phyloP scores from a whole-genome alignment of 92 coral and sea anemone genomes.

The Zoanthus sansibaricus region DNA sequence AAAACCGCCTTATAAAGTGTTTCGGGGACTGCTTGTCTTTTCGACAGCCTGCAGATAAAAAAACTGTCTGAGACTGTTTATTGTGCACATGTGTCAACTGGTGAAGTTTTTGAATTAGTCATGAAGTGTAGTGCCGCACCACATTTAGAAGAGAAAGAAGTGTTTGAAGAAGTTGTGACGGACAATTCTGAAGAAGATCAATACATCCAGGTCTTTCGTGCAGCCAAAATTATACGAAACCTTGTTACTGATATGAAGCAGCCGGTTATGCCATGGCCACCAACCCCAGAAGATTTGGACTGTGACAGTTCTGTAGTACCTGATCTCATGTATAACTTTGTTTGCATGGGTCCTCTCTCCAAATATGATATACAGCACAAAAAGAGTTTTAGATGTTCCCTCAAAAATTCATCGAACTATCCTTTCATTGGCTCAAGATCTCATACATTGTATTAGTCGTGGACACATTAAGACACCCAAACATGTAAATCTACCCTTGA shows the following conservation, averaged over 20 bases:
- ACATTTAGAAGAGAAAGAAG: conserved; percentile 51
- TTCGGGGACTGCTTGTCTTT: conserved; percentile 60
- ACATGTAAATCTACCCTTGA: conserved; percentile 68
- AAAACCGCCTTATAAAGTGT: conserved; percentile 56
- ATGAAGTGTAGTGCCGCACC: conserved; percentile 20
- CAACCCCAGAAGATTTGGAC: conserved; percentile 61
- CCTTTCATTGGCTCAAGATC: conserved; percentile 71
- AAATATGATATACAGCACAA: conserved; percentile 37
- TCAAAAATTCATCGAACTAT: conserved; percentile 56
- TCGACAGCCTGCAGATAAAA: conserved; percentile 53
- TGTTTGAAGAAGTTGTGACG: conserved; percentile 25
- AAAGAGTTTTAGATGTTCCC: conserved; percentile 54
- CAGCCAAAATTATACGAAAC: conserved; percentile 61
- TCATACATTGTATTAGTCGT: conserved; percentile 65
- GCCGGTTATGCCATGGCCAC: conserved; percentile 70
- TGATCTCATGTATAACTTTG: conserved; percentile 67
- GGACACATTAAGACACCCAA: conserved; percentile 72
- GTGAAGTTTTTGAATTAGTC: conserved; percentile 59
- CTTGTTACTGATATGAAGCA: conserved; percentile 59
- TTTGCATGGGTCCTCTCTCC: conserved; percentile 69
- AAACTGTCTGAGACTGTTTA: conserved; percentile 62
- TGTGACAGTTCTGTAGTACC: conserved; percentile 61
- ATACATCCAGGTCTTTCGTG: conserved; percentile 63
- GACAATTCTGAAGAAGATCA: conserved; percentile 32
- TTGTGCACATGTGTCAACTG: conserved; percentile 53